These are phyloP conservation scores for Chelidonichthys spinosus DNA, from an alignment of 2,797 vertebrate genomes.

Conservation along the genomic window DNA sequence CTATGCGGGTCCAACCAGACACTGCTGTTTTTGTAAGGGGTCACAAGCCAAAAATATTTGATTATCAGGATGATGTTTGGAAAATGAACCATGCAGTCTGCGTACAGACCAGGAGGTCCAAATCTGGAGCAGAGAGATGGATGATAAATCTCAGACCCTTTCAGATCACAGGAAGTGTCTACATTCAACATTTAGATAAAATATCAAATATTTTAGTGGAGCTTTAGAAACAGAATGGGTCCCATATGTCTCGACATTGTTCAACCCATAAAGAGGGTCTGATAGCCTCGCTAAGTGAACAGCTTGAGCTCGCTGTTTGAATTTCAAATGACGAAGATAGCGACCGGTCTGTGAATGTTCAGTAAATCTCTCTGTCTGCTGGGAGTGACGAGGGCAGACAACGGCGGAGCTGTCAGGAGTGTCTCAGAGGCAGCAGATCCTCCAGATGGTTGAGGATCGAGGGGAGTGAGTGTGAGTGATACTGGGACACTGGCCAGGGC, in stretches of 20 bases:
- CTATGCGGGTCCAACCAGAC: no score
- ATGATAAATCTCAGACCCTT: neutral
- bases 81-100: neutral
- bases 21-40: neutral
- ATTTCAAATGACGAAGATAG: constrained; percentile 42
- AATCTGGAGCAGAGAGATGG: neutral
- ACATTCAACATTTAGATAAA: neutral
- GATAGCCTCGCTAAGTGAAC: constrained; percentile 26
- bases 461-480: constrained; percentile 28
- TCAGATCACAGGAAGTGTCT: constrained; percentile 7
- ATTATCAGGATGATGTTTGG: neutral
- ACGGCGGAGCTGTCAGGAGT: constrained; percentile 33
- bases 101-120: neutral
- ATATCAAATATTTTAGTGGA: neutral
- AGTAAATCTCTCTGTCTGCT: constrained; percentile 35
- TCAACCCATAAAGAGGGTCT: constrained; percentile 3
- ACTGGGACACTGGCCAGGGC: constrained; percentile 31
- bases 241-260: constrained; percentile 12
- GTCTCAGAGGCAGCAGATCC: constrained; percentile 34
- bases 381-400: constrained; percentile 32
- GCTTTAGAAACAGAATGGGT: constrained; percentile 4
- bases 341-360: constrained; percentile 25
- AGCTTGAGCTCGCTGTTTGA: constrained; percentile 31
- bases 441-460: constrained; percentile 54
- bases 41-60: neutral